A percentile compares a stretch with the other conserved stretches of the same genome.
Evolutionary conservation across 2,797 vertebrate genomes (phyloP).

Genomic region (Crocidura indochinensis): DNA sequence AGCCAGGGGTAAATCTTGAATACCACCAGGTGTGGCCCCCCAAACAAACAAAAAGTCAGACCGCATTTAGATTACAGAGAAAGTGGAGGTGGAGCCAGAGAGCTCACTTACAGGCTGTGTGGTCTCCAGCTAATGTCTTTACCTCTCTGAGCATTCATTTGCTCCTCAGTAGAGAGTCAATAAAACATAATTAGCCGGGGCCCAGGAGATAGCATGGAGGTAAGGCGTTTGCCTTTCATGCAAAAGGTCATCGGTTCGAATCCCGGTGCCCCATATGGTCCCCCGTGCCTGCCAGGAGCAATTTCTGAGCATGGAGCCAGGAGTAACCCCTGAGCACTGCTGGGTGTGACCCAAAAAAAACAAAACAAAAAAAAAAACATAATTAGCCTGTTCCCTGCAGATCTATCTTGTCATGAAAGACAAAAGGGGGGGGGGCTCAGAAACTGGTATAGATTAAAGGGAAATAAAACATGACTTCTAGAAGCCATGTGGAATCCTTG

Average conservation of each 20-base stretch:
- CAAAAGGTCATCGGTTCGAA: too few relatives aligned
- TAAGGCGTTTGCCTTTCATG: too few relatives aligned
- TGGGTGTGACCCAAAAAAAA: too few relatives aligned
- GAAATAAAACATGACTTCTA: background rate
- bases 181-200: constrained; percentile 21
- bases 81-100: background rate
- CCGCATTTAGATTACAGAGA: background rate
- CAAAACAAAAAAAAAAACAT: too few relatives aligned
- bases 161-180: constrained; percentile 44
- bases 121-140: constrained; percentile 25
- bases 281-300: too few relatives aligned
- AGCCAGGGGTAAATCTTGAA: too few relatives aligned
- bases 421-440: background rate
- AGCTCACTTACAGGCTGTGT: constrained; percentile 47
- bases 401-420: constrained; percentile 70
- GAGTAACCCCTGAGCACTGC: too few relatives aligned
- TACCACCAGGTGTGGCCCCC: too few relatives aligned
- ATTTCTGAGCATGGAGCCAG: too few relatives aligned
- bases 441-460: constrained; percentile 11
- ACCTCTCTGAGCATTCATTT: constrained; percentile 56
- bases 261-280: too few relatives aligned
- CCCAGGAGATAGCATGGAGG: too few relatives aligned
- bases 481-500: constrained; percentile 1
- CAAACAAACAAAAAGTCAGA: too few relatives aligned
- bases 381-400: constrained; percentile 23